Base-by-base conservation (phyloP, 2,113 vertebrate genomes). In the Bombycilla garrulus region DNA sequence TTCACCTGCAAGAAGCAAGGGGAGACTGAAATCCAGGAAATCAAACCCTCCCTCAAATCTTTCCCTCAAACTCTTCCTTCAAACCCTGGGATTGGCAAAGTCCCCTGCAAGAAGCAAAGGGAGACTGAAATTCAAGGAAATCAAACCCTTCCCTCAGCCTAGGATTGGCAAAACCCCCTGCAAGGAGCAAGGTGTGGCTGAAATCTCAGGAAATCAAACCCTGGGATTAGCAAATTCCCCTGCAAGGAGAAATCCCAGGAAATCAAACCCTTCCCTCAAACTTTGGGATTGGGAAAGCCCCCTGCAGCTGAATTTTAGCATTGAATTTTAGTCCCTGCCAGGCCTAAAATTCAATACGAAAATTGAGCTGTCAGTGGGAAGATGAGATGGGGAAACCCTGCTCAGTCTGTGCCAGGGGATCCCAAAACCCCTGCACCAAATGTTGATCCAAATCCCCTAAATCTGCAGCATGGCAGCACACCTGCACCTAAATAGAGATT, bases 11-110 rank as follows among this genome's bases (percentile, higher is more conserved):
- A 96, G 86, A 77, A 70, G 81, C 82, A 80, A 90, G 92, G 98
- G 88, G 96, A 92, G 97, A 54, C 79, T 97, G 98, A 98, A 99
- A 98, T 93, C 90, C 96, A 98, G 98, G 42, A 95, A 98, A 95
- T 14, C 31, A 31, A 57, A 57, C 21, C 13, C 33, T n/a, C n/a
- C n/a, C n/a, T n/a, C n/a, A n/a, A n/a, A n/a, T n/a, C n/a, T n/a
- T n/a, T n/a, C n/a, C n/a, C n/a, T 14, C 31, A 31, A 57, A 57
- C 21, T 9, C 33, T 50, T 25, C 14, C 14, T 8, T 29, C 10
- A 29, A 53, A 53, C 16, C 48, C 54, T 57, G 42, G 72, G 93
- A 92, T 95, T 95, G 97, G 97, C 81, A 79, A 71, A 72, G 86
- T 90, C 57, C 89, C 85, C 80, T 86, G 81, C 85, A 86, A 96